phyloP scores from a whole-genome alignment of 2,113 vertebrate species.

The Neomonachus schauinslandi region DNA sequence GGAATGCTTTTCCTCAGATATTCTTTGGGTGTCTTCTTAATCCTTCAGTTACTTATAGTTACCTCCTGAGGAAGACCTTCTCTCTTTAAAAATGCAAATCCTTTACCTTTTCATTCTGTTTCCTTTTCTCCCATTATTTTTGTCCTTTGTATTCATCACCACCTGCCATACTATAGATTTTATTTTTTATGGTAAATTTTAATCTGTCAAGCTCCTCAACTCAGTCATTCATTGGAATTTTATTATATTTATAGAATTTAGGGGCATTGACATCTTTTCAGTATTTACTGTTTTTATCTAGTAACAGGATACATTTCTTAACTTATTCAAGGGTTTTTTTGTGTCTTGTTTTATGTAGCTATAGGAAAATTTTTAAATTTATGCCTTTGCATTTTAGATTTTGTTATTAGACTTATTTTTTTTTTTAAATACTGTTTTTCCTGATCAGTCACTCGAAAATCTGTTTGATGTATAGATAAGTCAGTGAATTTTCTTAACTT shows the following conservation, averaged over 20 bases:
- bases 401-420: background rate
- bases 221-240: background rate
- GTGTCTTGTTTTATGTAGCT: background rate
- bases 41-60: background rate
- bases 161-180: background rate
- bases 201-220: background rate
- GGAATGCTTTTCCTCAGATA: background rate
- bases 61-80: background rate
- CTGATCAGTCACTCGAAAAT: background rate
- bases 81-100: background rate
- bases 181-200: background rate
- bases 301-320: background rate
- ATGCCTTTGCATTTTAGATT: background rate
- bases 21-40: background rate
- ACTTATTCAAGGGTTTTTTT: background rate
- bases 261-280: background rate
- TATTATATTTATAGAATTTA: background rate
- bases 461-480: background rate
- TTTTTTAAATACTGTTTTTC: background rate
- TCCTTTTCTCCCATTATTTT: background rate
- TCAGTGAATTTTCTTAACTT: background rate
- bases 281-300: background rate
- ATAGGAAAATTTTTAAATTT: background rate
- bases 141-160: background rate
- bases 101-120: background rate